These are phyloP conservation scores for Bubalus kerabau DNA, from an alignment of 2,113 vertebrate species.

Conservation along the genomic window DNA sequence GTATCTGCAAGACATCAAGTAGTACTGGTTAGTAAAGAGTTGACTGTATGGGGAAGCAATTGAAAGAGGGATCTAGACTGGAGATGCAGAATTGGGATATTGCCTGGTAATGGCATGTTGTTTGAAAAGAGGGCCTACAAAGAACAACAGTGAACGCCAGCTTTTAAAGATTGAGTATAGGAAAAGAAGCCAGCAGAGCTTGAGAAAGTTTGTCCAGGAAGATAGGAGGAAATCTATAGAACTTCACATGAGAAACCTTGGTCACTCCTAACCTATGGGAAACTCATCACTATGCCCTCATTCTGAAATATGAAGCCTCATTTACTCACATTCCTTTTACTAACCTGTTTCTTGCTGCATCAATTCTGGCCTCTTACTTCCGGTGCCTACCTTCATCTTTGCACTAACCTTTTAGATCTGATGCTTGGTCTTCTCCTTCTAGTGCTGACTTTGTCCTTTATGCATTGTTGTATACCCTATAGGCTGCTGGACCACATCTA, in stretches of 20 bases:
- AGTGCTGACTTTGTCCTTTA: not conserved
- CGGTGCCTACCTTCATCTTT: not conserved
- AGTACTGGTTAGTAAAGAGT: not conserved
- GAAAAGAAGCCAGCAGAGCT: not conserved
- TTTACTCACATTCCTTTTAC: not conserved
- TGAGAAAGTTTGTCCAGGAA: not conserved
- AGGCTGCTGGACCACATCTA: not conserved
- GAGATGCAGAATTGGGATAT: not conserved
- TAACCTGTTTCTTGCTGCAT: not conserved
- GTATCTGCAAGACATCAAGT: not conserved
- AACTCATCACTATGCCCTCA: not conserved
- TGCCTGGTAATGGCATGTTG: not conserved
- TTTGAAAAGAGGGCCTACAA: not conserved
- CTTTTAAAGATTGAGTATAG: not conserved
- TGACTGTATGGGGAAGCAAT: not conserved
- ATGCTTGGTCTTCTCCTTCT: not conserved
- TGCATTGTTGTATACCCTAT: not conserved
- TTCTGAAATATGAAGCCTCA: not conserved
- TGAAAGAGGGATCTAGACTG: not conserved
- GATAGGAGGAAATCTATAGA: not conserved
- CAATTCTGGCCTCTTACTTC: not conserved
- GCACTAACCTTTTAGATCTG: not conserved
- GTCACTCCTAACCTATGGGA: not conserved
- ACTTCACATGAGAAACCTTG: not conserved
- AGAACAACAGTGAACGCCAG: not conserved